phyloP scores from a whole-genome alignment of 2,888 invertebrate species.

The Pemphredon lugubris region DNA sequence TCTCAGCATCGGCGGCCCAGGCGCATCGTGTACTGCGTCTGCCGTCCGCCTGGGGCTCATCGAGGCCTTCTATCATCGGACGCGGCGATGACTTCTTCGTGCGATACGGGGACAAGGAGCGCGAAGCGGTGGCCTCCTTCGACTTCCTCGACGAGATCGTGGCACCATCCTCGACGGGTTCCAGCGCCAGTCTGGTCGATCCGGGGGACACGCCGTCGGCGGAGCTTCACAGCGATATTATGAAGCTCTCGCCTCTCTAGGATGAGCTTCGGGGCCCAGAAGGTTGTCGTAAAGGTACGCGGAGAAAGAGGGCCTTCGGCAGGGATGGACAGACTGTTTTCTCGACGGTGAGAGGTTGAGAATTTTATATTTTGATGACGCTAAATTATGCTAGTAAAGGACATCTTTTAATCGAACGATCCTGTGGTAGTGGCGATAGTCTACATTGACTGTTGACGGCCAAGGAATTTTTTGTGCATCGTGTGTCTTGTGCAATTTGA shows the following conservation, averaged over 20 bases:
- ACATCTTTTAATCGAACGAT: too few species aligned
- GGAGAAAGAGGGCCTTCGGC: background rate
- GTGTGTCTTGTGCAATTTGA: too few species aligned
- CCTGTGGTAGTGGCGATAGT: too few species aligned
- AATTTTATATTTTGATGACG: background rate
- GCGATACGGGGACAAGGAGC: slow-evolving; percentile 89
- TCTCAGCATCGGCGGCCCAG: slow-evolving; percentile 80
- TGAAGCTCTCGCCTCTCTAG: slow-evolving; percentile 74
- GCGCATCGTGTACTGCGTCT: slow-evolving; percentile 78
- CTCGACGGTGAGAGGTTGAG: too few species aligned
- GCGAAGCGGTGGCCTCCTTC: slow-evolving; percentile 89
- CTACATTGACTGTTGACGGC: too few species aligned
- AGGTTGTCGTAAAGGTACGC: slow-evolving; percentile 1
- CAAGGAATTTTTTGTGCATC: too few species aligned
- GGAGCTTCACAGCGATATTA: slow-evolving; percentile 65
- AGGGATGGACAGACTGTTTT: slow-evolving; percentile 21
- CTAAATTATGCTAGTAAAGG: too few species aligned
- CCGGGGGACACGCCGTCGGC: slow-evolving; percentile 58
- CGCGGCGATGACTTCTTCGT: slow-evolving; percentile 90
- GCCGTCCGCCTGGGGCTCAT: slow-evolving; percentile 78
- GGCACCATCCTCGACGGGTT: slow-evolving; percentile 51
- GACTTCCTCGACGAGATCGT: slow-evolving; percentile 89
- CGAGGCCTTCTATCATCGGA: slow-evolving; percentile 88
- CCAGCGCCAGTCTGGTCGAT: slow-evolving; percentile 61
- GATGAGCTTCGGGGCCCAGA: slow-evolving; percentile 10